Conservation (phyloP, 2,113 vertebrate genomes). For the pig (Sus scrofa) region DNA sequence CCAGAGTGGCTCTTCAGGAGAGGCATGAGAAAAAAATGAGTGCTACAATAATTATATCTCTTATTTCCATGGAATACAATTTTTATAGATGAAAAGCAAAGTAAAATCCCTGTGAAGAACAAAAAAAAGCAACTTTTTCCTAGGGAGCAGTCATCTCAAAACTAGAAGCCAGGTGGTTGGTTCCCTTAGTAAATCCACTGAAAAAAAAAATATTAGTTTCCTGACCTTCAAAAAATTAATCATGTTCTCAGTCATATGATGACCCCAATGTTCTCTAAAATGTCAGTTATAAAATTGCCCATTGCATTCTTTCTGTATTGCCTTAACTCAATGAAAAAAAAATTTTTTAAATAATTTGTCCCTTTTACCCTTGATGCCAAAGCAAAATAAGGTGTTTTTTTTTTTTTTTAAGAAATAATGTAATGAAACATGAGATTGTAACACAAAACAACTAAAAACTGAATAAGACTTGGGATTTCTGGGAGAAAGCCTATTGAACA, state of each 20-base stretch:
- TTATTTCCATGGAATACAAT: not conserved
- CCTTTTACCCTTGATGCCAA: not conserved
- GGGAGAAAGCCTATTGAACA: not conserved
- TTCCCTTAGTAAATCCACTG: constrained; percentile 46
- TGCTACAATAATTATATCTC: not conserved
- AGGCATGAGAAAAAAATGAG: not conserved
- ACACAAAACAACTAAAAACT: not conserved
- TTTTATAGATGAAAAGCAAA: not conserved
- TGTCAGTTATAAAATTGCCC: constrained; percentile 69
- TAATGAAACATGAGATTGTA: not conserved
- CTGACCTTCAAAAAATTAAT: constrained; percentile 79
- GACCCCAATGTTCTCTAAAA: constrained; percentile 69
- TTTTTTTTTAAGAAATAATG: not conserved
- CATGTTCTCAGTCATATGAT: constrained; percentile 50
- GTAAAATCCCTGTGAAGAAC: not conserved
- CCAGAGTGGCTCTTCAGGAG: not conserved
- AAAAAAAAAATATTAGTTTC: constrained; percentile 49
- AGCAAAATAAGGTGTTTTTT: not conserved
- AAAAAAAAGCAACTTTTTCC: not conserved
- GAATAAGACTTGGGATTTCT: not conserved
- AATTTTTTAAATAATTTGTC: constrained; percentile 49
- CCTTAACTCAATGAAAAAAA: not conserved
- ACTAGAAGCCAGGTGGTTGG: constrained; percentile 38
- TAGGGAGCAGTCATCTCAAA: not conserved
- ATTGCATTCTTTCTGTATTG: constrained; percentile 31